Percentiles rank a stretch among this genome's conserved stretches.
Evolutionary conservation across 2,797 vertebrate species (phyloP).

Genomic region (Tolypeutes matacus): DNA sequence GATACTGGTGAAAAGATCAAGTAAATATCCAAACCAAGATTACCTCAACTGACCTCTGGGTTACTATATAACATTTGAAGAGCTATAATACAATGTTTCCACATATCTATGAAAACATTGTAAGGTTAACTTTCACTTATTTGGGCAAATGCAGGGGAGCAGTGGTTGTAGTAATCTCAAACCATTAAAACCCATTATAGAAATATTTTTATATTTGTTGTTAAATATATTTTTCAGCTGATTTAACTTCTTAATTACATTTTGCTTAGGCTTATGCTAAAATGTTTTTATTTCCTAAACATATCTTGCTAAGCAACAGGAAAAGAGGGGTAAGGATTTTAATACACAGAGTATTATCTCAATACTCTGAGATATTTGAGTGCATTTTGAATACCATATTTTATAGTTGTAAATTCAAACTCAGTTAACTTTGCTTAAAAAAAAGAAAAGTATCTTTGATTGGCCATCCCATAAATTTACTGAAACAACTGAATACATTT

Average conservation of each 20-base stretch:
- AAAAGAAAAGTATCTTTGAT: background rate
- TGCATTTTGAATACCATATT: background rate
- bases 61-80: background rate
- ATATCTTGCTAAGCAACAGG: background rate
- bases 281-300: background rate
- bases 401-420: background rate
- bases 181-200: background rate
- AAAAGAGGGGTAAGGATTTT: background rate
- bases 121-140: background rate
- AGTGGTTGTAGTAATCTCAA: background rate
- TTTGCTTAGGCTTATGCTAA: background rate
- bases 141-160: background rate
- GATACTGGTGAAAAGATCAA: background rate
- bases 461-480: background rate
- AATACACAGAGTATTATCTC: background rate
- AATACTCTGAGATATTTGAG: background rate
- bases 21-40: background rate
- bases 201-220: background rate
- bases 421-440: background rate
- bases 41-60: background rate
- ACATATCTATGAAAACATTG: background rate
- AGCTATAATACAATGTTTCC: background rate
- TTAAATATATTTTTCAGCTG: background rate
- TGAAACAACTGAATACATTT: background rate
- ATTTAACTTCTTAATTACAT: slow-evolving; percentile 38